These are phyloP conservation scores for Sporophila hypoxantha DNA, from an alignment of 2,113 vertebrate genomes.

Conservation along the genomic window DNA sequence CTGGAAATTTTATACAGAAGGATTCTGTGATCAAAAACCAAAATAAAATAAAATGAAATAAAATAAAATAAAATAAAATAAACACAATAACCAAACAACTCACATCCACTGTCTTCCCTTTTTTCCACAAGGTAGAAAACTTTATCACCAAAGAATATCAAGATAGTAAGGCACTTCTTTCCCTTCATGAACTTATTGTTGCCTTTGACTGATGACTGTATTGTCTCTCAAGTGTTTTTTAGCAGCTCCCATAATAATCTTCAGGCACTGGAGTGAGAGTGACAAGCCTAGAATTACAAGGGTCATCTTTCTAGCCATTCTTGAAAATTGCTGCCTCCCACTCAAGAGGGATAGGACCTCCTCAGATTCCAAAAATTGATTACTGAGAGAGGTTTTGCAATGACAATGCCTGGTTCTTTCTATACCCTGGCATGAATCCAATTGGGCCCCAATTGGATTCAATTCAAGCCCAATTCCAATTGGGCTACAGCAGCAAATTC, in stretches of 20 bases:
- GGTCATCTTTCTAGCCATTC: neutral
- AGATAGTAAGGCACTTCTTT: neutral
- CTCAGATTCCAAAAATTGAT: neutral
- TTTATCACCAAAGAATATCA: neutral
- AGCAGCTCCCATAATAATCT: neutral
- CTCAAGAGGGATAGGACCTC: neutral
- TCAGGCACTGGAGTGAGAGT: neutral
- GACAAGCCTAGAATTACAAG: neutral
- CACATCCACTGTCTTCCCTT: neutral
- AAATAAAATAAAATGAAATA: neutral
- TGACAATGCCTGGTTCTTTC: neutral
- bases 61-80: neutral
- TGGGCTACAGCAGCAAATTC: neutral
- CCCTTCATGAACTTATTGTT: neutral
- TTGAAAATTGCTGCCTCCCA: neutral
- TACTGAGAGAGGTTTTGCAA: neutral
- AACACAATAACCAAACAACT: neutral
- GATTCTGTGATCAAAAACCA: neutral
- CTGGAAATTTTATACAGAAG: neutral
- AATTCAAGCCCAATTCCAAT: too few species aligned
- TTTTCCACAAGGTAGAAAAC: neutral
- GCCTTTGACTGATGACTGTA: neutral
- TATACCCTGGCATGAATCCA: neutral
- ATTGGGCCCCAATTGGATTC: too few species aligned
- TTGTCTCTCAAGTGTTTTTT: neutral